Conservation (phyloP, 2,113 vertebrate genomes). For the Phalacrocorax pelagicus region DNA sequence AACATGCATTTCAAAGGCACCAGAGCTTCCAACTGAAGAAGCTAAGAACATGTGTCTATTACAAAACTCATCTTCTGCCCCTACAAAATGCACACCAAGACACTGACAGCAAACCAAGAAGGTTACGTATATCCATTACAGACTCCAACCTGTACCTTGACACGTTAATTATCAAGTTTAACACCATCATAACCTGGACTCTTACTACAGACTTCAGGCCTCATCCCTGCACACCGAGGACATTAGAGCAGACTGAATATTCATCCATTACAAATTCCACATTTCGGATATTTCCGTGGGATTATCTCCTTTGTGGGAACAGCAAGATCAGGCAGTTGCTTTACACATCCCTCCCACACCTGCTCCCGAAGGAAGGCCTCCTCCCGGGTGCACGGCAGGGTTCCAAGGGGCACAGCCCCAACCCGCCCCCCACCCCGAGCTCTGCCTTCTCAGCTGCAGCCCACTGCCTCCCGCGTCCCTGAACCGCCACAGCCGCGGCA, state of each 20-base stretch:
- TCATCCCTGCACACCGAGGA: not conserved
- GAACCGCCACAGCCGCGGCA: fast-evolving
- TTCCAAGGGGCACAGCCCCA: not conserved
- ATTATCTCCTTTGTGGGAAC: not conserved
- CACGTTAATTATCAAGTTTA: not conserved
- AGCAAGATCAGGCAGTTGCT: not conserved
- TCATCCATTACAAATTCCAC: not conserved
- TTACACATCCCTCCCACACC: too few species aligned
- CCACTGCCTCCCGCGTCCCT: fast-evolving
- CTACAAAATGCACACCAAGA: not conserved
- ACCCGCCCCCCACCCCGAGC: fast-evolving
- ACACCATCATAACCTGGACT: not conserved
- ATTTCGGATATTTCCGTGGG: not conserved
- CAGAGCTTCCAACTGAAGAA: not conserved
- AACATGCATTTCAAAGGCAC: not conserved
- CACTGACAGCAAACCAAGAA: not conserved
- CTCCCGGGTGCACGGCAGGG: not conserved
- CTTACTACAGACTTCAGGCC: not conserved
- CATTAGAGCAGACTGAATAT: not conserved
- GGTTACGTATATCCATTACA: not conserved
- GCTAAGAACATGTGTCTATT: not conserved
- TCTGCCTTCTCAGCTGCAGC: not conserved
- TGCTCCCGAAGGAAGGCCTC: not conserved
- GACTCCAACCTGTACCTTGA: not conserved
- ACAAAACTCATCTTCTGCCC: not conserved